These are phyloP conservation scores for Bathybates hornii DNA, from an alignment of 2,113 vertebrate species.

Conservation along the genomic window DNA sequence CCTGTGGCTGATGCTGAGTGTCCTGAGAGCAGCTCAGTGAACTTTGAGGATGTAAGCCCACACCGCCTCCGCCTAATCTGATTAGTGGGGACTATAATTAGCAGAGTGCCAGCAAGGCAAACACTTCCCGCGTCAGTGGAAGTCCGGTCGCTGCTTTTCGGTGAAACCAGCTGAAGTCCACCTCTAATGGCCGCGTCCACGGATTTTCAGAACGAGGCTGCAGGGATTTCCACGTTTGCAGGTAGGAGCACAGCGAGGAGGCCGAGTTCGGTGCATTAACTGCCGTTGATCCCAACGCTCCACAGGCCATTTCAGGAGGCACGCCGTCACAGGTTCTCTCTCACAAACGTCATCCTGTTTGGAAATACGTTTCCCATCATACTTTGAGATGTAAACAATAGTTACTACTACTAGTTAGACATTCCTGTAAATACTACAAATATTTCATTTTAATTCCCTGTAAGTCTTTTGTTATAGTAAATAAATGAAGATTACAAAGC, in stretches of 20 bases:
- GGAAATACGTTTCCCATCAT: background rate
- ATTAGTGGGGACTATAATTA: conserved; percentile 45
- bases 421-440: background rate
- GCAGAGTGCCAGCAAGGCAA: background rate
- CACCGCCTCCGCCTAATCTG: conserved; percentile 7
- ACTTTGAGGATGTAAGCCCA: background rate
- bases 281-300: background rate
- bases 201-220: background rate
- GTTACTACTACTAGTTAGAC: background rate
- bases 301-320: background rate
- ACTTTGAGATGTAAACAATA: background rate
- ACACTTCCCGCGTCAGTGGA: background rate
- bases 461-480: fast-evolving
- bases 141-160: background rate
- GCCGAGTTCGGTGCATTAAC: background rate
- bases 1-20: background rate
- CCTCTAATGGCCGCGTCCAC: background rate
- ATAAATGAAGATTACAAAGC: background rate
- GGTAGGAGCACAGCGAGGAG: background rate
- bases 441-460: background rate
- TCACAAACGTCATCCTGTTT: background rate
- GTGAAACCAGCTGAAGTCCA: background rate
- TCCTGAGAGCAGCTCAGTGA: background rate
- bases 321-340: background rate
- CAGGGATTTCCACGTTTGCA: background rate